Conservation (phyloP, 2,113 vertebrate genomes). For the Trachemys scripta region DNA sequence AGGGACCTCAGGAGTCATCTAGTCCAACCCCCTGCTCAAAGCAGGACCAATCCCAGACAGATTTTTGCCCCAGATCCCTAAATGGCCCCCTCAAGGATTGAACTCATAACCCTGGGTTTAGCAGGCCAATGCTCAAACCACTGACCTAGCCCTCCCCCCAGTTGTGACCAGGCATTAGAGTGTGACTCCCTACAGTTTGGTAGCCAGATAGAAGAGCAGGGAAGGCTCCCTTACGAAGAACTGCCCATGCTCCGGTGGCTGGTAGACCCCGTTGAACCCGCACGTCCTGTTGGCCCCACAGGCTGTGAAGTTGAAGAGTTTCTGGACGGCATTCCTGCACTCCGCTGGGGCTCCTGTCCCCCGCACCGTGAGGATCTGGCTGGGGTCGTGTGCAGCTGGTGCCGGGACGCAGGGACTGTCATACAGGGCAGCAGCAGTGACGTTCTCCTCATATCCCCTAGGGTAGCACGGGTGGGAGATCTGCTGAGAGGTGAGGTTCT, state of each 20-base stretch:
- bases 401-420: constrained; percentile 75
- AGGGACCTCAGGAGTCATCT: no score
- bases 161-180: background rate
- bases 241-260: constrained; percentile 79
- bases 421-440: constrained; percentile 64
- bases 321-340: constrained; percentile 62
- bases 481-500: fast-evolving
- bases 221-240: constrained; percentile 80
- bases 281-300: constrained; percentile 72
- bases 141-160: no score
- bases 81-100: no score
- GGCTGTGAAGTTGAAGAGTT: constrained; percentile 78
- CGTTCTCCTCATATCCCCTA: constrained; percentile 58
- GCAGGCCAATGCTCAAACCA: no score
- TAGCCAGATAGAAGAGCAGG: fast-evolving
- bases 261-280: constrained; percentile 82
- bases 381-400: background rate
- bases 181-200: background rate
- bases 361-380: constrained; percentile 44
- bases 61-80: no score
- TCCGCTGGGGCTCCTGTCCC: constrained; percentile 71
- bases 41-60: no score
- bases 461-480: constrained; percentile 84
- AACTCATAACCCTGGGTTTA: no score
- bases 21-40: no score